phyloP scores from a whole-genome alignment of 2,888 invertebrate genomes.

The Nipponacmea schrenckii region DNA sequence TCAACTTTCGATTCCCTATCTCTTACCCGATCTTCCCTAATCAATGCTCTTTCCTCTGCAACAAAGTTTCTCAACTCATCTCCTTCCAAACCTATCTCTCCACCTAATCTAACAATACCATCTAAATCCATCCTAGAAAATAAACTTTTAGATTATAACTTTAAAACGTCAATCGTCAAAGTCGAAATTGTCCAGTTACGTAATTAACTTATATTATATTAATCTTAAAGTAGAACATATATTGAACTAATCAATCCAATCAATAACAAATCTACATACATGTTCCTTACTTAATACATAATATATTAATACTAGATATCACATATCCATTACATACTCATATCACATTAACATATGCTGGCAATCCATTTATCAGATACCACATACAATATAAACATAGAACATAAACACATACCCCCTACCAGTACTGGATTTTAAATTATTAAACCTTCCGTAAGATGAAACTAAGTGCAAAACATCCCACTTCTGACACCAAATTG shows the following conservation, averaged over 20 bases:
- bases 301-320: no score
- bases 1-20: not conserved
- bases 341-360: no score
- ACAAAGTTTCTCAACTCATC: not conserved
- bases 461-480: not conserved
- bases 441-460: not conserved
- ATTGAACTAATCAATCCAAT: no score
- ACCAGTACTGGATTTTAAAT: not conserved
- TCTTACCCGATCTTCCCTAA: not conserved
- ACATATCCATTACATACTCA: no score
- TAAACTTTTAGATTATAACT: not conserved
- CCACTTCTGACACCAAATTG: slow-evolving; percentile 6
- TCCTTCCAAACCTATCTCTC: not conserved
- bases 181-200: no score
- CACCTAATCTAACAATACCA: not conserved
- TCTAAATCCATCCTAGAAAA: not conserved
- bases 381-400: not conserved
- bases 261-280: no score
- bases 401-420: no score
- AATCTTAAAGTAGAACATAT: no score
- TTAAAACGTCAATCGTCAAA: no score
- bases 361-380: no score
- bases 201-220: no score
- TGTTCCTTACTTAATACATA: no score
- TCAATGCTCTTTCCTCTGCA: not conserved